A percentile compares a stretch with the other conserved stretches of the same genome.
phyloP scores from a whole-genome alignment of 2,113 vertebrate species.

The Myotis brandtii region DNA sequence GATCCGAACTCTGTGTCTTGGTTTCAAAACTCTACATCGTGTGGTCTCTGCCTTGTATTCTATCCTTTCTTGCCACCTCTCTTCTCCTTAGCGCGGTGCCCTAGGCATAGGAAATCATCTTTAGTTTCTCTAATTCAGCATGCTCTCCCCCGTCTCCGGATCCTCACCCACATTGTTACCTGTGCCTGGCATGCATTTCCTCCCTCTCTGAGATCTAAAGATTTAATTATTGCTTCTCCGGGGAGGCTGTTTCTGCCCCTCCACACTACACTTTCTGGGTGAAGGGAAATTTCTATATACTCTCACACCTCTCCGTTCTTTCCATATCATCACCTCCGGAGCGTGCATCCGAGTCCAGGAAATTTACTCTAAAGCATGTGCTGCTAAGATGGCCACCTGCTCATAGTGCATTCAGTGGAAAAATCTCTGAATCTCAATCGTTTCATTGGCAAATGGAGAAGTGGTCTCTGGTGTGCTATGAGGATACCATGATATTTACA shows the following conservation, averaged over 20 bases:
- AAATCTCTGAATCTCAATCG: background rate
- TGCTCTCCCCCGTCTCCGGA: background rate
- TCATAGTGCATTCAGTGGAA: background rate
- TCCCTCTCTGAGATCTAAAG: background rate
- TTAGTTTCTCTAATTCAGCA: background rate
- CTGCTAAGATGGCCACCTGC: background rate
- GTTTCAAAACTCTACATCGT: background rate
- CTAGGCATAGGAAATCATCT: background rate
- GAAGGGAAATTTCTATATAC: background rate
- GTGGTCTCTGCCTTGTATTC: background rate
- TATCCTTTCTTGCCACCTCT: background rate
- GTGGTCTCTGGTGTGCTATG: background rate
- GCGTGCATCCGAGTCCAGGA: background rate
- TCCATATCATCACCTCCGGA: background rate
- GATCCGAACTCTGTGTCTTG: background rate
- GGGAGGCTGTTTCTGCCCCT: background rate
- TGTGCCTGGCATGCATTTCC: background rate
- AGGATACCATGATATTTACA: background rate
- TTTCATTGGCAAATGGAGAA: background rate
- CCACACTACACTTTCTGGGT: background rate
- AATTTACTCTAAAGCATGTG: background rate
- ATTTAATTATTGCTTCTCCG: background rate
- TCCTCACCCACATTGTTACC: background rate
- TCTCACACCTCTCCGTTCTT: accelerated
- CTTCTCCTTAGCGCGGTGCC: background rate